Evolutionary conservation across 2,888 invertebrate genomes (phyloP).

Genomic region (Leucozona laternaria): DNA sequence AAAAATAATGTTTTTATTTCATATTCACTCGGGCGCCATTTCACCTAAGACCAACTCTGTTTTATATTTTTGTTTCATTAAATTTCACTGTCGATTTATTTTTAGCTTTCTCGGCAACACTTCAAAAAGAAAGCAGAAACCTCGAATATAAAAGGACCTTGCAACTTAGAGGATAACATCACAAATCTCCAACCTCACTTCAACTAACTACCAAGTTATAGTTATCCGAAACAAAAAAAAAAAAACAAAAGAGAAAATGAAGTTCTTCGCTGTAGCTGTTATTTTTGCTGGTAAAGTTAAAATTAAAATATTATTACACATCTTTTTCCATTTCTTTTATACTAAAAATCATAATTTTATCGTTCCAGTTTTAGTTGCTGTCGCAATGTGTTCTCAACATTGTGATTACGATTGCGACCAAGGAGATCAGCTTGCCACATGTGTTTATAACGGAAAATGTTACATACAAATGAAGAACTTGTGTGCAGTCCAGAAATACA

Average conservation of each 20-base stretch:
- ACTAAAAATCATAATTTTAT: not conserved
- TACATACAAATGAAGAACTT: constrained; percentile 4
- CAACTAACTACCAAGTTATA: not conserved
- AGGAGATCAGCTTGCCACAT: not conserved
- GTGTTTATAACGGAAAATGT: constrained; percentile 19
- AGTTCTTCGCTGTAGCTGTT: constrained; percentile 10
- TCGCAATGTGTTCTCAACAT: not conserved
- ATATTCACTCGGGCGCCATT: not conserved
- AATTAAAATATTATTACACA: not conserved
- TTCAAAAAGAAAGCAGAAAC: not conserved
- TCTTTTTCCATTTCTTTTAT: not conserved
- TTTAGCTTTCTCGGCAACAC: not conserved
- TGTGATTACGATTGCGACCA: constrained; percentile 24
- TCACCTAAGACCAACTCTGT: not conserved
- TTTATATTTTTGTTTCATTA: not conserved
- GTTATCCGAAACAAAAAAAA: not conserved
- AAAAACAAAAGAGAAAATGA: constrained; percentile 1
- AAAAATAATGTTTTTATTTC: no score
- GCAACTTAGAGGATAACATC: not conserved
- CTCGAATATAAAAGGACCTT: not conserved
- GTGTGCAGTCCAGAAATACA: constrained; percentile 23
- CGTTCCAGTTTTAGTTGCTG: constrained; percentile 7
- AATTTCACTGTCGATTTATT: not conserved
- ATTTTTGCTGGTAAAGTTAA: constrained; percentile 4
- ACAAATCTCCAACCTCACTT: not conserved